A percentile compares a stretch with the other conserved stretches of the same genome.
Evolutionary conservation across 2,888 invertebrate species (phyloP).

Genomic region (Melieria omissa): DNA sequence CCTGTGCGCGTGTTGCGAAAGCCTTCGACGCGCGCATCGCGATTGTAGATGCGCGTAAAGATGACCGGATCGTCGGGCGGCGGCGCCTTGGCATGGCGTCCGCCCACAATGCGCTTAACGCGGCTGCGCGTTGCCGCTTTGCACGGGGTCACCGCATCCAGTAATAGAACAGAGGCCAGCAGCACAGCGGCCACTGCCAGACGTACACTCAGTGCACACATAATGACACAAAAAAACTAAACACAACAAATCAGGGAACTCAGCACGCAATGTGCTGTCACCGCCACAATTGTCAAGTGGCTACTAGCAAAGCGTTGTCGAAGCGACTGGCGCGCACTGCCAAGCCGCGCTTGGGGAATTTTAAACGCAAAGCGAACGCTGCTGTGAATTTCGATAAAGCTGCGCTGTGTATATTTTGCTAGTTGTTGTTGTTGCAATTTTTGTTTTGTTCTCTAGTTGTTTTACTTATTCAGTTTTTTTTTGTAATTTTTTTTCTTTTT

Average conservation of each 20-base stretch:
- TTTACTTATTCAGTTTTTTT: not conserved
- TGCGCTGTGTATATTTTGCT: constrained; percentile 3
- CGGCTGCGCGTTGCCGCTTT: constrained; percentile 40
- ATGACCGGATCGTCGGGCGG: constrained; percentile 79
- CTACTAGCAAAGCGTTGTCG: not conserved
- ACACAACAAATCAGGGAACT: not conserved
- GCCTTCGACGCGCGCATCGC: constrained; percentile 74
- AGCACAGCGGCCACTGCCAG: too few species aligned
- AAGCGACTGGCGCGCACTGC: not conserved
- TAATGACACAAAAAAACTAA: not conserved
- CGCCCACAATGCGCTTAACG: constrained; percentile 74
- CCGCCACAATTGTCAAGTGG: not conserved
- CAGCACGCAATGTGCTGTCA: not conserved
- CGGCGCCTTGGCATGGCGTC: constrained; percentile 73
- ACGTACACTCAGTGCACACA: too few species aligned
- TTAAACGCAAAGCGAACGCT: not conserved
- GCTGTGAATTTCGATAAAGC: constrained; percentile 20
- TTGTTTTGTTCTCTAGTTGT: not conserved
- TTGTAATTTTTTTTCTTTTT: not conserved
- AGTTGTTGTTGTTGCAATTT: not conserved
- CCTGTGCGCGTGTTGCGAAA: constrained; percentile 71
- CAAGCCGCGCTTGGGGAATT: not conserved
- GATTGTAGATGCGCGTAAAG: constrained; percentile 73
- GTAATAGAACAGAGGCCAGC: too few species aligned
- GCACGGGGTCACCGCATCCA: not conserved